These are phyloP conservation scores for Esperia sulphurella DNA, from an alignment of 2,888 invertebrate species.

Conservation along the genomic window DNA sequence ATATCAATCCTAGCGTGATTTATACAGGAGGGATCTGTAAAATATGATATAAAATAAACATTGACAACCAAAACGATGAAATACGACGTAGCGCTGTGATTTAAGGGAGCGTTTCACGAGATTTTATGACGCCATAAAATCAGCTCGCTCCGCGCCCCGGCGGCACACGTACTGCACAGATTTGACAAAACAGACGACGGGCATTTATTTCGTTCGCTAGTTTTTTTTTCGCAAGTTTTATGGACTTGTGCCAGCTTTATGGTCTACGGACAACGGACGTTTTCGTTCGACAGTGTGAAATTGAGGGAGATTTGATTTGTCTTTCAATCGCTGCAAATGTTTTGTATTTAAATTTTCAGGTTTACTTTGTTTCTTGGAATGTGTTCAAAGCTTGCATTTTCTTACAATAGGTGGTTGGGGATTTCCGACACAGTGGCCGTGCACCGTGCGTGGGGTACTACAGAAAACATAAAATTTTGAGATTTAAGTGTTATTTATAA, in stretches of 20 bases:
- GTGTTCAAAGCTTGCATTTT: neutral
- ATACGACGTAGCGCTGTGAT: conserved; percentile 75
- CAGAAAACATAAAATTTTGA: no score
- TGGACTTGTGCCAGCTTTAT: conserved; percentile 75
- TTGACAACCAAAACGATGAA: conserved; percentile 79
- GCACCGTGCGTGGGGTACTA: no score
- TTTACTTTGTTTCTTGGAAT: conserved; percentile 2
- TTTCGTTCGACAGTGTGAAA: conserved; percentile 59
- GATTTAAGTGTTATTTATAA: no score
- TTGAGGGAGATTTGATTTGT: conserved; percentile 48
- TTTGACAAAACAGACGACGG: conserved; percentile 77
- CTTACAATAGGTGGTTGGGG: no score
- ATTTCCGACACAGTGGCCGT: no score
- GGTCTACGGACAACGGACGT: conserved; percentile 53
- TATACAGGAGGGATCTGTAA: conserved; percentile 74
- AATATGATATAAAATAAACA: conserved; percentile 80
- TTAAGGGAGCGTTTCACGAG: conserved; percentile 76
- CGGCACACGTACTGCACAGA: conserved; percentile 69
- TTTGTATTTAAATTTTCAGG: conserved; percentile 5
- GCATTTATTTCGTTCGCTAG: conserved; percentile 72
- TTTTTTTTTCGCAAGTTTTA: conserved; percentile 69
- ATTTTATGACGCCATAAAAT: conserved; percentile 78
- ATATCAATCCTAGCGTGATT: conserved; percentile 74
- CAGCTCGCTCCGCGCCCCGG: conserved; percentile 54
- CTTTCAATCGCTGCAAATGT: conserved; percentile 22